Evolutionary conservation across 2,797 vertebrate species (phyloP).

Genomic region (Acestrorhynchus altus): DNA sequence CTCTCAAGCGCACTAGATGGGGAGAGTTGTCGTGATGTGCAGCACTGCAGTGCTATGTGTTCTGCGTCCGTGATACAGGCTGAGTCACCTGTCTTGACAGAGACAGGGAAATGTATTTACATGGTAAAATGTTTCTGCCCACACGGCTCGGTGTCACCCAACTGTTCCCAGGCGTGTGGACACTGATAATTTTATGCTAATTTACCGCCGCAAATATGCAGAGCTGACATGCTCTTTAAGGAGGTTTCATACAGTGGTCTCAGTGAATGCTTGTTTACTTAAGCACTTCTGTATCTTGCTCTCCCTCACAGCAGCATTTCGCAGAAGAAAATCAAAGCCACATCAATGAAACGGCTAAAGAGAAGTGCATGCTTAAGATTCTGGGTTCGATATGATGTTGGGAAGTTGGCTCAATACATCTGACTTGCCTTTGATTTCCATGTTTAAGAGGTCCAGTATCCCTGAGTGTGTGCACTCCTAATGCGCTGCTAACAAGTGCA

Average conservation of each 20-base stretch:
- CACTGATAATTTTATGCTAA: slow-evolving; percentile 34
- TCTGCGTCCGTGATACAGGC: slow-evolving; percentile 66
- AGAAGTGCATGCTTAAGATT: not conserved
- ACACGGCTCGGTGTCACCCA: slow-evolving; percentile 26
- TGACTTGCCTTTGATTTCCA: slow-evolving; percentile 27
- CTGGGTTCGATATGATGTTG: slow-evolving; percentile 4
- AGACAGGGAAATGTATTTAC: slow-evolving; percentile 52
- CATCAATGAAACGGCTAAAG: slow-evolving; percentile 12
- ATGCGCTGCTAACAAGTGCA: slow-evolving; percentile 10
- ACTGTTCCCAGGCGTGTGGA: slow-evolving; percentile 11
- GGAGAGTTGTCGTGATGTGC: slow-evolving; percentile 70
- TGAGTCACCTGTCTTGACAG: slow-evolving; percentile 76
- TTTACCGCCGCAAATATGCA: slow-evolving; percentile 39
- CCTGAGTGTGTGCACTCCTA: slow-evolving; percentile 38
- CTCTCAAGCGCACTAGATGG: slow-evolving; percentile 14
- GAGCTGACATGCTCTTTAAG: slow-evolving; percentile 34
- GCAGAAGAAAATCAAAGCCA: slow-evolving; percentile 40
- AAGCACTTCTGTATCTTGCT: slow-evolving; percentile 36
- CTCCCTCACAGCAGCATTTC: slow-evolving; percentile 20
- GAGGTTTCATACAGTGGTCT: slow-evolving; percentile 35
- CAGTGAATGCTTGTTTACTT: slow-evolving; percentile 42
- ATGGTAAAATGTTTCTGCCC: slow-evolving; percentile 44
- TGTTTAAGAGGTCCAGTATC: slow-evolving; percentile 26
- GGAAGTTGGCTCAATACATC: slow-evolving; percentile 5
- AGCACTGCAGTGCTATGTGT: slow-evolving; percentile 79